phyloP scores from a whole-genome alignment of 2,797 vertebrate species.

The Spinus olivaceus region DNA sequence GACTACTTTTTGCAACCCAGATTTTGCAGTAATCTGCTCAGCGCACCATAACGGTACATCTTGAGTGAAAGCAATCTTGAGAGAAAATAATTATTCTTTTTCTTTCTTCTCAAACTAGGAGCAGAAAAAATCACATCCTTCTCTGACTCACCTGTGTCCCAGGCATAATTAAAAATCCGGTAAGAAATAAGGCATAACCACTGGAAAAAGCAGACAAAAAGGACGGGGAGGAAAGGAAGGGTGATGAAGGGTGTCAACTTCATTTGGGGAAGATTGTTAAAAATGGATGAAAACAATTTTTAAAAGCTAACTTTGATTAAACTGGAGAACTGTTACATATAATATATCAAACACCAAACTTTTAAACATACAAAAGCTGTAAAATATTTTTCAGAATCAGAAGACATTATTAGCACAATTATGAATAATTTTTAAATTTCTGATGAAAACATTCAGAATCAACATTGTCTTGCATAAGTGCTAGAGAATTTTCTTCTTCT shows the following conservation, averaged over 20 bases:
- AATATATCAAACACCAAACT: neutral
- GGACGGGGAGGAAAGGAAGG: rapidly evolving
- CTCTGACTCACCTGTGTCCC: neutral
- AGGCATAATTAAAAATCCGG: neutral
- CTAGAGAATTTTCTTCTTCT: neutral
- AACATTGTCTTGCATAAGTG: neutral
- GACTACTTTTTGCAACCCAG: neutral
- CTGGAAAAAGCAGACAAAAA: neutral
- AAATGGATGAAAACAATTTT: neutral
- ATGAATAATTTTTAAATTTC: neutral
- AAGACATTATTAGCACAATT: neutral
- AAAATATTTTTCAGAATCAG: neutral
- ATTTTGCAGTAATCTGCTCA: neutral
- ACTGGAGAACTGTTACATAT: neutral
- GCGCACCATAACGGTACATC: neutral
- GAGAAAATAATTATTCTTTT: neutral
- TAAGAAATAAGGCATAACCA: neutral
- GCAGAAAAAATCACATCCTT: neutral
- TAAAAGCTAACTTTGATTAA: neutral
- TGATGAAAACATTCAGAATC: neutral
- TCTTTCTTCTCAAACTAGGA: neutral
- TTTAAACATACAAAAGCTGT: neutral
- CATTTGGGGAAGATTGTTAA: rapidly evolving
- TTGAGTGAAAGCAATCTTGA: neutral
- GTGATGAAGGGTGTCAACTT: rapidly evolving